Evolutionary conservation across 1,140 invertebrate species (phyloP).

Genomic region (Dryas iulia): DNA sequence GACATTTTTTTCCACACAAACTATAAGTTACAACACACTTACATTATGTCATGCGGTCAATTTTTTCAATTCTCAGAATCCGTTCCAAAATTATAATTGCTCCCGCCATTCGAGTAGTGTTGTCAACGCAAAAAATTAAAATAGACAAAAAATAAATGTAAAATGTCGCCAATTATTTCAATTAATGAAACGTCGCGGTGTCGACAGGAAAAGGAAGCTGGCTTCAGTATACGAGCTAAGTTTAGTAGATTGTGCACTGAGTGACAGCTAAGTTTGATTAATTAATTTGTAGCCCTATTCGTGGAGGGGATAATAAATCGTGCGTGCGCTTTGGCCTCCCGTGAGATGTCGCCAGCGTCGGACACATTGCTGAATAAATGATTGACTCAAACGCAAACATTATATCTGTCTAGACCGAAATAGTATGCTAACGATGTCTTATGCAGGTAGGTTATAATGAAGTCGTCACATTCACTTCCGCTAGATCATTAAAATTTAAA

Average conservation of each 20-base stretch:
- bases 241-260: slow-evolving; percentile 73
- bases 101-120: slow-evolving; percentile 33
- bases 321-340: slow-evolving; percentile 66
- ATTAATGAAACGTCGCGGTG: slow-evolving; percentile 70
- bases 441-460: slow-evolving; percentile 72
- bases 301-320: slow-evolving; percentile 74
- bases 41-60: background rate
- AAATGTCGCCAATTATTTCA: slow-evolving; percentile 72
- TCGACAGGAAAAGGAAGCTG: slow-evolving; percentile 74
- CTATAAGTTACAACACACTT: too few relatives aligned
- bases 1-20: slow-evolving; percentile 3
- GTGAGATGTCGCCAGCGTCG: slow-evolving; percentile 68
- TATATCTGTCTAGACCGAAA: slow-evolving; percentile 70
- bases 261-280: slow-evolving; percentile 75
- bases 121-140: slow-evolving; percentile 56
- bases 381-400: slow-evolving; percentile 70
- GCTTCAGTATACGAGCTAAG: slow-evolving; percentile 47
- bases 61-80: slow-evolving; percentile 11
- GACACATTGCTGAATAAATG: slow-evolving; percentile 69
- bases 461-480: slow-evolving; percentile 63
- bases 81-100: slow-evolving; percentile 9
- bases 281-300: slow-evolving; percentile 67
- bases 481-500: slow-evolving; percentile 64
- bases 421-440: slow-evolving; percentile 73
- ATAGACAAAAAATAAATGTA: slow-evolving; percentile 61